These are phyloP conservation scores for Oreochromis aureus DNA, from an alignment of 2,113 vertebrate species.

Conservation along the genomic window DNA sequence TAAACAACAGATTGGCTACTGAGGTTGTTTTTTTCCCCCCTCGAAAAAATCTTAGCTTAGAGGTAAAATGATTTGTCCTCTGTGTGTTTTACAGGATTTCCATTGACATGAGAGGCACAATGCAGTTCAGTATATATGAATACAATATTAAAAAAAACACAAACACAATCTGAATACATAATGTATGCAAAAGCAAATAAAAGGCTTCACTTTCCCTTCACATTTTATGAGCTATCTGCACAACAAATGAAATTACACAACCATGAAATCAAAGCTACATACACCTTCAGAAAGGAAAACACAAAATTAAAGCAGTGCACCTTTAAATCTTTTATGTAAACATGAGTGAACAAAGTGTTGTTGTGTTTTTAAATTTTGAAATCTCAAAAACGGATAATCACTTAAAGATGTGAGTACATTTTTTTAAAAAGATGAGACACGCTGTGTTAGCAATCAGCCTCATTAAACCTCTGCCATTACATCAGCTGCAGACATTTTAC, in stretches of 20 bases:
- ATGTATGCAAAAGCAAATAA: constrained; percentile 41
- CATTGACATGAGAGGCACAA: constrained; percentile 66
- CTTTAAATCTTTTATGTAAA: constrained; percentile 64
- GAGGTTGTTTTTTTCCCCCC: constrained; percentile 6
- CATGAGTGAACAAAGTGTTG: constrained; percentile 62
- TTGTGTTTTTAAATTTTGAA: constrained; percentile 32
- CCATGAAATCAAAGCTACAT: constrained; percentile 34
- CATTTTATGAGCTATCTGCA: constrained; percentile 43
- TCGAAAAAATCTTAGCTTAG: constrained; percentile 39
- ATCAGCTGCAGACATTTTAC: constrained; percentile 40
- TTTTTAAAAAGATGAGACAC: constrained; percentile 29
- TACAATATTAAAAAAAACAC: constrained; percentile 21
- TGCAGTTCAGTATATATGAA: constrained; percentile 62
- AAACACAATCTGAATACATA: constrained; percentile 55
- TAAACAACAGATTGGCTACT: constrained; percentile 58
- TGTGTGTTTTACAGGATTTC: constrained; percentile 53
- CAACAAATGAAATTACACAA: constrained; percentile 39
- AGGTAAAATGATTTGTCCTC: constrained; percentile 60
- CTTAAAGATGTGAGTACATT: constrained; percentile 5
- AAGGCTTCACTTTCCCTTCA: constrained; percentile 48
- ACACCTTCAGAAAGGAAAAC: constrained; percentile 29
- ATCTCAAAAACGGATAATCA: constrained; percentile 29
- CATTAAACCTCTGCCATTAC: constrained; percentile 15
- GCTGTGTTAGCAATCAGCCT: constrained; percentile 26
- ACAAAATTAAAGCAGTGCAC: constrained; percentile 61